phyloP scores from a whole-genome alignment of 53 echinoderm and acorn worm genomes.

The Paracentrotus lividus region DNA sequence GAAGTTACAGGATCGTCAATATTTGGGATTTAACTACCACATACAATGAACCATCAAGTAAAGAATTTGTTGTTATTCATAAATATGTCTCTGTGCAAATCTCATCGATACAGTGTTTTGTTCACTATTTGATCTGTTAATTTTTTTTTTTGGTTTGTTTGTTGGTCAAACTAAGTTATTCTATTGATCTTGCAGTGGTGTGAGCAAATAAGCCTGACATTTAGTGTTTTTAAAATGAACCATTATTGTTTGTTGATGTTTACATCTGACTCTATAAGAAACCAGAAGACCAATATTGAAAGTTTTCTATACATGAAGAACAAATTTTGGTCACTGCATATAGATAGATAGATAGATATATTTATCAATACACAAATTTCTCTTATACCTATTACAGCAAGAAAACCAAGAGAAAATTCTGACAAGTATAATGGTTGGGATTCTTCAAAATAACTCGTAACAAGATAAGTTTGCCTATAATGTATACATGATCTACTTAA shows the following conservation, averaged over 20 bases:
- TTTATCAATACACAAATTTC: not conserved
- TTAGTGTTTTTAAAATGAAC: too few relatives aligned
- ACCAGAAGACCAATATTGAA: not conserved
- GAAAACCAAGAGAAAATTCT: too few relatives aligned
- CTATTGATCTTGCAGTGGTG: too few relatives aligned
- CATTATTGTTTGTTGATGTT: too few relatives aligned
- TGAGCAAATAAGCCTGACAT: too few relatives aligned
- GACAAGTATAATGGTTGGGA: not conserved
- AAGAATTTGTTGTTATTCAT: too few relatives aligned
- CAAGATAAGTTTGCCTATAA: not conserved
- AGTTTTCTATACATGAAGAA: not conserved
- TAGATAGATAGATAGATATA: not conserved
- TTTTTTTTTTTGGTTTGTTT: too few relatives aligned
- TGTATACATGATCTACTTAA: not conserved
- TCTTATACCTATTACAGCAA: too few relatives aligned
- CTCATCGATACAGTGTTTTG: not conserved
- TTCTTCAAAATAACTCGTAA: not conserved
- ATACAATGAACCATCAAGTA: not conserved
- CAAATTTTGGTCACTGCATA: not conserved
- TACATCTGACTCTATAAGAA: not conserved
- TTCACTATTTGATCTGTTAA: too few relatives aligned
- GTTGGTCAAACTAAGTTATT: too few relatives aligned
- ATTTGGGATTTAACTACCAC: not conserved
- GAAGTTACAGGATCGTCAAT: not conserved
- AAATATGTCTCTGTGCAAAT: too few relatives aligned